phyloP scores from a whole-genome alignment of 2,113 vertebrate genomes.

The Pardalotus punctatus region DNA sequence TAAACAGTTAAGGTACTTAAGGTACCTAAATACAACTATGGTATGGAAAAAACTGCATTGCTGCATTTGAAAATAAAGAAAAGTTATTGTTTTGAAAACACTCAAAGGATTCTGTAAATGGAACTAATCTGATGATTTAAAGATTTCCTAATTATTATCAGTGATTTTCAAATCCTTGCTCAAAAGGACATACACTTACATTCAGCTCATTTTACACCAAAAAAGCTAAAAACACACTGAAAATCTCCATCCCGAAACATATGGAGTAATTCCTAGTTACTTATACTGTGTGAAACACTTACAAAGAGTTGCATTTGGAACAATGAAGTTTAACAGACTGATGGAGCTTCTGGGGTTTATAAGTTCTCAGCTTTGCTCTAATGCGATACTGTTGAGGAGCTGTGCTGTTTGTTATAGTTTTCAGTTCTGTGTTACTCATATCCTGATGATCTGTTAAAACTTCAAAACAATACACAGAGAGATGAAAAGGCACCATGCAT shows the following conservation, averaged over 20 bases:
- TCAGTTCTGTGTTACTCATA: conserved; percentile 70
- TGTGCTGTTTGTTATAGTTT: conserved; percentile 69
- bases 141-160: background rate
- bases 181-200: background rate
- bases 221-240: background rate
- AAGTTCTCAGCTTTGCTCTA: conserved; percentile 81
- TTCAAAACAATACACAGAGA: conserved; percentile 51
- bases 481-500: background rate
- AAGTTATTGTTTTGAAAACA: background rate
- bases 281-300: conserved; percentile 62
- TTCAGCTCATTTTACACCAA: background rate
- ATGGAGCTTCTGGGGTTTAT: conserved; percentile 80
- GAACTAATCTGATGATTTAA: background rate
- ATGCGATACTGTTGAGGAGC: conserved; percentile 79
- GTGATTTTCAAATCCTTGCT: background rate
- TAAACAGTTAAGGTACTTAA: background rate
- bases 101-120: background rate
- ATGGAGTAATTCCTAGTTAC: background rate
- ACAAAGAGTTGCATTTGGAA: conserved; percentile 85
- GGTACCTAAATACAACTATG: background rate
- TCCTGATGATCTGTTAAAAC: conserved; percentile 81
- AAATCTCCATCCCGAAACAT: background rate
- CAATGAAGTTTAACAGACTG: conserved; percentile 91
- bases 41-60: background rate
- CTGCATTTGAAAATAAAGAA: background rate